Evolutionary conservation across 2,113 vertebrate genomes (phyloP).

Genomic region (Corynorhinus townsendii): DNA sequence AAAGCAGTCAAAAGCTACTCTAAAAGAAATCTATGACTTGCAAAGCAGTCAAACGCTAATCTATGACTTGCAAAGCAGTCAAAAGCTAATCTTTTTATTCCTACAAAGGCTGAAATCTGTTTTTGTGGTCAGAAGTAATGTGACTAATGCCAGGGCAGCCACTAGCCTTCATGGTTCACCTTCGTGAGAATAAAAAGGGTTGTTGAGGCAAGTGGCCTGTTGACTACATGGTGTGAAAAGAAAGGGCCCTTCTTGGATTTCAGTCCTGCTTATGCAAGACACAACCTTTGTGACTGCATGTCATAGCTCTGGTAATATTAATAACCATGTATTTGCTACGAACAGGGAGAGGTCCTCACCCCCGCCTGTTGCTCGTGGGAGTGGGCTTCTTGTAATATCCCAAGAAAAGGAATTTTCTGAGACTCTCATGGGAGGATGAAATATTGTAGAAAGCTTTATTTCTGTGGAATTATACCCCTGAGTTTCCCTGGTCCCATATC

Average conservation of each 20-base stretch:
- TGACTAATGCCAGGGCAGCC: neutral
- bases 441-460: neutral
- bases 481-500: neutral
- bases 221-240: neutral
- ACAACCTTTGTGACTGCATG: neutral
- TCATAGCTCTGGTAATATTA: neutral
- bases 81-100: neutral
- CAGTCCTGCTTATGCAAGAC: neutral
- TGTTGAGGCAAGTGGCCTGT: neutral
- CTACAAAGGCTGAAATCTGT: neutral
- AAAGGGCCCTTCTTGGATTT: neutral
- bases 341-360: neutral
- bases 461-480: neutral
- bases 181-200: neutral
- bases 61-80: neutral
- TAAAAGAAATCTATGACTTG: neutral
- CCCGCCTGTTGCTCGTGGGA: neutral
- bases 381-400: neutral
- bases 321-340: neutral
- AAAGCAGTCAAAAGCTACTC: neutral
- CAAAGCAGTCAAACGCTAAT: neutral
- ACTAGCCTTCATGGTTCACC: too few species aligned
- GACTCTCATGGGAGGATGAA: too few species aligned
- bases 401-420: neutral
- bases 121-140: neutral